A percentile compares a stretch with the other conserved stretches of the same genome.
These are phyloP conservation scores for Artibeus lituratus DNA, from an alignment of 2,797 vertebrate species.

Conservation along the genomic window DNA sequence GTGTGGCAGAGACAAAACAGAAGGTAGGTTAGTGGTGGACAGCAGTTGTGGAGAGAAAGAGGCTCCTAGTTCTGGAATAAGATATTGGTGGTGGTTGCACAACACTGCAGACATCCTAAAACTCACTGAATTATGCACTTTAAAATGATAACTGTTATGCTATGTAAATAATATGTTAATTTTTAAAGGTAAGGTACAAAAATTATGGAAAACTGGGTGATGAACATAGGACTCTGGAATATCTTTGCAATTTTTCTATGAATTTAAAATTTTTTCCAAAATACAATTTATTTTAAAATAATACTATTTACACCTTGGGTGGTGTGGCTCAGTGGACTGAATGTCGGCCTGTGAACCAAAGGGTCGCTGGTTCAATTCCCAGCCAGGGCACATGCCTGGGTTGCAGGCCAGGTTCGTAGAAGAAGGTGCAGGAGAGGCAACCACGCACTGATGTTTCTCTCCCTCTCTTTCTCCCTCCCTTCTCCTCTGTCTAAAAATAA, in stretches of 20 bases:
- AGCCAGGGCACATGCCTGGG: too few relatives aligned
- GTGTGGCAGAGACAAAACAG: not conserved
- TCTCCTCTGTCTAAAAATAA: too few relatives aligned
- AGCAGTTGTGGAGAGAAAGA: not conserved
- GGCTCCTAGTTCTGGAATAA: not conserved
- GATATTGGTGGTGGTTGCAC: not conserved
- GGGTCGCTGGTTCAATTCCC: too few relatives aligned
- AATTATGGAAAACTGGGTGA: not conserved
- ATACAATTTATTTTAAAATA: not conserved
- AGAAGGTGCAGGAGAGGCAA: too few relatives aligned
- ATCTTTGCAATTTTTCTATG: not conserved
- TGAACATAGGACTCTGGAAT: not conserved
- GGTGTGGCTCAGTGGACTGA: too few relatives aligned
- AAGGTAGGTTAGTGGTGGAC: not conserved
- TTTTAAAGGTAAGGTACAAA: not conserved
- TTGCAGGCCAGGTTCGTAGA: too few relatives aligned
- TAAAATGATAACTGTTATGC: not conserved
- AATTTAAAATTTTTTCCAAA: not conserved
- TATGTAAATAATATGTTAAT: not conserved
- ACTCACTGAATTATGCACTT: not conserved
- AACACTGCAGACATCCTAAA: not conserved
- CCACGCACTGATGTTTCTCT: too few relatives aligned
- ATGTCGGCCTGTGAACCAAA: too few relatives aligned
- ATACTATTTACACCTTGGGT: not conserved
- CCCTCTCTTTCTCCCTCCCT: too few relatives aligned